Base-by-base conservation (phyloP, 35 echinoderm and acorn worm genomes). In the Diadema setosum region DNA sequence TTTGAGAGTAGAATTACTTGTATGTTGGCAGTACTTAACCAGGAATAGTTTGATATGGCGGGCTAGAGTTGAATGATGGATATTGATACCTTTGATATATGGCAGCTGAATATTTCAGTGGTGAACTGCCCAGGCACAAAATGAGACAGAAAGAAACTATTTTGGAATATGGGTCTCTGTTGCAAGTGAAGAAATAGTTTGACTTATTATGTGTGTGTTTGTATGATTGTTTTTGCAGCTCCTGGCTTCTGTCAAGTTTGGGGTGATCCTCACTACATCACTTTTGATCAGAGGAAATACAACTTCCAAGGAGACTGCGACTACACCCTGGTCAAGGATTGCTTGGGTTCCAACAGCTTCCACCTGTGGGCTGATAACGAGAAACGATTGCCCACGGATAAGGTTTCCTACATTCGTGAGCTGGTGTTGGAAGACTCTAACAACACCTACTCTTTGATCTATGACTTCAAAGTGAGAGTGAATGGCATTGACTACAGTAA, bases 231-330 rank as follows among this genome's bases (percentile, higher is more conserved):
- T n/a, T 52, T n/a, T 63, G 39, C 67, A 88, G 86, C 46, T 81
- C 86, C 86, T 26, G 86, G 86, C 0, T 46, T 40, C 15, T 88
- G 86, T 61, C 67, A 80, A 36, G 74, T 88, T 3, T 88, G 86
- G 86, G 94, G 94, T 57, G 94, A 97, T 45, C 94, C 94, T 35
- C 94, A 97, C 49, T 97, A 93, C 58, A 37, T 88, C 32, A 90
- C 94, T 17, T 97, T 97, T 56, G 94, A 97, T 73, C 78, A 55
- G 45, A 26, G 89, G 14, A 40, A 42, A 42, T 97, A 90, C 69
- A 85, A 97, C 86, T 97, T 90, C 87, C 94, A 97, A 83, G 94
- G 94, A 7, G 82, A 89, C 25, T 97, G 94, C 80, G 82, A 93
- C 34, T 97, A 97, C 83, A 89, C 87, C 33, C 87, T 97, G 41